Conservation (phyloP, 2,888 invertebrate species). For the Drosophila silvestris region DNA sequence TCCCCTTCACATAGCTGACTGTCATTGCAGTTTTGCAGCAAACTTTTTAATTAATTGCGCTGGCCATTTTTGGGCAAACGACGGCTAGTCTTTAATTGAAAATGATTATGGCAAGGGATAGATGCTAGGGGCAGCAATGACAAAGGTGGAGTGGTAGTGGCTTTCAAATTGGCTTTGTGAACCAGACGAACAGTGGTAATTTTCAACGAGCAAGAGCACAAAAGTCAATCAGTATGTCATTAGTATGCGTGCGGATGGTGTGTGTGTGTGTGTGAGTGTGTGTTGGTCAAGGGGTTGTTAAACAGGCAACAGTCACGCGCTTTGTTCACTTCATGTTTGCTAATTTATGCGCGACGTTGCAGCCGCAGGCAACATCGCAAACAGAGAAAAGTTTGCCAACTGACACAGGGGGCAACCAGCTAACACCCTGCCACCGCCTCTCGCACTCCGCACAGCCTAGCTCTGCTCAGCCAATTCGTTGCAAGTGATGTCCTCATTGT, state of each 20-base stretch:
- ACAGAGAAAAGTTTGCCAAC: slow-evolving; percentile 59
- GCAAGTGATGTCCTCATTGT: slow-evolving; percentile 33
- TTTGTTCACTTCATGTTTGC: slow-evolving; percentile 67
- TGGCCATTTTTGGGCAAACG: slow-evolving; percentile 57
- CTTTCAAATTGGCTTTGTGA: slow-evolving; percentile 38
- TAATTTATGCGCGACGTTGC: slow-evolving; percentile 74
- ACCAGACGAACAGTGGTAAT: slow-evolving; percentile 65
- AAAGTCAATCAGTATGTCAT: slow-evolving; percentile 75
- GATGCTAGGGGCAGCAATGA: background rate
- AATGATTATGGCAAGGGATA: slow-evolving; percentile 26
- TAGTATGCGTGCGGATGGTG: slow-evolving; percentile 35
- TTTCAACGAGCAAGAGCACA: slow-evolving; percentile 36
- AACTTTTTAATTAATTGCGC: slow-evolving; percentile 77
- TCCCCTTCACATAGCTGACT: background rate
- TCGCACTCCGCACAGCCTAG: background rate
- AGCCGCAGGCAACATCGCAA: slow-evolving; percentile 54
- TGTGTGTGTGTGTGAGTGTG: background rate
- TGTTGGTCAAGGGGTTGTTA: slow-evolving; percentile 29
- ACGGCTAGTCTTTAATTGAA: slow-evolving; percentile 52
- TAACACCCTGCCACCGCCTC: no score
- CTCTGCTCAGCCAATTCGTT: background rate
- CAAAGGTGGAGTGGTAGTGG: background rate
- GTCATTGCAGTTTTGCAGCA: slow-evolving; percentile 40
- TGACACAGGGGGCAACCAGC: slow-evolving; percentile 41
- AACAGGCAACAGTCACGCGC: slow-evolving; percentile 57